These are phyloP conservation scores for Catharus bicknelli DNA, from an alignment of 2,113 vertebrate genomes.

Conservation along the genomic window DNA sequence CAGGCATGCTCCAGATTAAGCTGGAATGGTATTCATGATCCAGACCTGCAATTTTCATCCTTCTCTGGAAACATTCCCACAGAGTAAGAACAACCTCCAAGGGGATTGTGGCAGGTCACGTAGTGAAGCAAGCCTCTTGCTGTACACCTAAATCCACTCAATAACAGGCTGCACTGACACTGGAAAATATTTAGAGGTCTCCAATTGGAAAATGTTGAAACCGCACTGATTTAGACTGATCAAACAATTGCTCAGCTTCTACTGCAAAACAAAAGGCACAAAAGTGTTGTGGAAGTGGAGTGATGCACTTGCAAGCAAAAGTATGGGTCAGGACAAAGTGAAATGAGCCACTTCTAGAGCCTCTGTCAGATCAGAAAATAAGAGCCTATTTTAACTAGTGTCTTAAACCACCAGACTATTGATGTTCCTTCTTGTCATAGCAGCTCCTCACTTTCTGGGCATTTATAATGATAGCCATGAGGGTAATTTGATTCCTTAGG, in stretches of 20 bases:
- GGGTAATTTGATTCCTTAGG: background rate
- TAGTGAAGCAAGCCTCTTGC: background rate
- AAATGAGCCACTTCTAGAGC: background rate
- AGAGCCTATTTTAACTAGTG: background rate
- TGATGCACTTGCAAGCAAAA: background rate
- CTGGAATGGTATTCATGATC: background rate
- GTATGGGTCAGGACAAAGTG: background rate
- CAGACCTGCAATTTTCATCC: background rate
- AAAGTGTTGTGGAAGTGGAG: background rate
- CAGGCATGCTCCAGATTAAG: rapidly evolving
- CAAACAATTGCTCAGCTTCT: background rate
- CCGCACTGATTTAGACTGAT: background rate
- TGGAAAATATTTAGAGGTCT: background rate
- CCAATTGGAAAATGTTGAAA: background rate
- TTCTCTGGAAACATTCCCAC: background rate
- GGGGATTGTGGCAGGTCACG: background rate
- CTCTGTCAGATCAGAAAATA: background rate
- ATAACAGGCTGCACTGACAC: background rate
- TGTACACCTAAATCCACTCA: background rate
- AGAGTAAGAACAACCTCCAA: background rate
- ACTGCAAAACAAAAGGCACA: background rate
- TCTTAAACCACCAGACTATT: background rate
- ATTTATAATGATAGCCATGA: background rate
- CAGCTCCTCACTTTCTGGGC: background rate
- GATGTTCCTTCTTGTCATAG: background rate